Evolutionary conservation across 2,113 vertebrate genomes (phyloP).

Genomic region (Xenus cinereus): DNA sequence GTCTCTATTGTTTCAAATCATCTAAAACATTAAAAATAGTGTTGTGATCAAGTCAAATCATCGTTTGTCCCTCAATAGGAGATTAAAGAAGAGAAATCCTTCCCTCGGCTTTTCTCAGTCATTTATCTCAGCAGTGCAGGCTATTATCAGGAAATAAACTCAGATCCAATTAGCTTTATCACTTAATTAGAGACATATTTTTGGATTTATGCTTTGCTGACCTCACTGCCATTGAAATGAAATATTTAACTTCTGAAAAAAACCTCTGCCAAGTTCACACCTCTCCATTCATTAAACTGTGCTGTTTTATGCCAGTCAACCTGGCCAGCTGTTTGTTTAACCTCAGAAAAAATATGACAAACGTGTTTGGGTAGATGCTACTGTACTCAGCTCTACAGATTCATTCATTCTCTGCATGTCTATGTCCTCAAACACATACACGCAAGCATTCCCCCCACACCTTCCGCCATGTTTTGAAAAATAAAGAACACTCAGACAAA

Average conservation of each 20-base stretch:
- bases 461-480: not conserved
- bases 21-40: not conserved
- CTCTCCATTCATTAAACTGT: not conserved
- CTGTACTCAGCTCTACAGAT: not conserved
- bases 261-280: not conserved
- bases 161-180: slow-evolving; percentile 57
- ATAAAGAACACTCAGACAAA: not conserved
- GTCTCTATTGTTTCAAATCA: not conserved
- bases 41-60: not conserved
- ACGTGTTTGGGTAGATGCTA: not conserved
- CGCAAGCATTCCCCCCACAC: not conserved
- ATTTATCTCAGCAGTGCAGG: slow-evolving; percentile 49
- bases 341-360: not conserved
- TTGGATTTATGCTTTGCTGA: slow-evolving; percentile 39
- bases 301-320: not conserved
- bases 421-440: not conserved
- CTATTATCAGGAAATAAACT: slow-evolving; percentile 61
- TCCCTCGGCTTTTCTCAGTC: not conserved
- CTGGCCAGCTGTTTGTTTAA: not conserved
- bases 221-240: slow-evolving; percentile 24
- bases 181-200: slow-evolving; percentile 50
- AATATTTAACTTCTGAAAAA: slow-evolving; percentile 29
- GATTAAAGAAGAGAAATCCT: slow-evolving; percentile 1
- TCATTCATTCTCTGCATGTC: not conserved
- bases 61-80: not conserved